Base-by-base conservation (phyloP, 2,888 invertebrate genomes). In the Diaphora mendica region DNA sequence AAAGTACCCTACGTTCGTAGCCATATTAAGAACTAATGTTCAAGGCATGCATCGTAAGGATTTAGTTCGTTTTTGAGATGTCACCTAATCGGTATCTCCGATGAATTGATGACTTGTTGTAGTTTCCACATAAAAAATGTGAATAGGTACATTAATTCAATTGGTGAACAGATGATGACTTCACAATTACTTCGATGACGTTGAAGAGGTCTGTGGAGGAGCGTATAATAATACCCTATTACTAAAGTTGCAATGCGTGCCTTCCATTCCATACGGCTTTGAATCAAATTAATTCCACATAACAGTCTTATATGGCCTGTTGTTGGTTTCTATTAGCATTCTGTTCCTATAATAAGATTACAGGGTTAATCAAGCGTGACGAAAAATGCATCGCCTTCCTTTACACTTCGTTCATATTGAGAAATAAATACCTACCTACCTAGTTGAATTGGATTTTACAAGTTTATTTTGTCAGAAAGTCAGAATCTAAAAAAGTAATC, bases 331-430 rank as follows among this genome's bases (percentile, higher is more conserved):
- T 77, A 74, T 76, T 79, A 80, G 78, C 82, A 83, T 82, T 83
- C 79, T 79, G 77, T 76, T 78, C 76, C 77, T 78, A 81, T 82
- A 77, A 81, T 83, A 85, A 86, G 79, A 86, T 87, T 86, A 86
- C 80, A 78, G 80, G 83, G 70, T 82, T 81, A 85, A 85, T 88
- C 76, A 82, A 83, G 78, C 83, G 82, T 83, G 82, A 83, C 84
- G 81, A 82, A 83, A 83, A 82, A 79, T 82, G 78, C 80, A 82
- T 76, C 74, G 69, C 68, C 75, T 82, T 83, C 79, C 82, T 82
- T 77, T 73, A 78, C 65, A 70, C 55, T 48, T 70, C 77, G 71
- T 30, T 77, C 72, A 68, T 71, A 67, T 75, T 75, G 71, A 69
- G 74, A 77, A 75, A 81, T 71, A 68, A 39, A 72, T 80, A 78